phyloP scores from a whole-genome alignment of 30 jellyfish, hydroid and myxozoan genomes.

The Aurelia coerulea region DNA sequence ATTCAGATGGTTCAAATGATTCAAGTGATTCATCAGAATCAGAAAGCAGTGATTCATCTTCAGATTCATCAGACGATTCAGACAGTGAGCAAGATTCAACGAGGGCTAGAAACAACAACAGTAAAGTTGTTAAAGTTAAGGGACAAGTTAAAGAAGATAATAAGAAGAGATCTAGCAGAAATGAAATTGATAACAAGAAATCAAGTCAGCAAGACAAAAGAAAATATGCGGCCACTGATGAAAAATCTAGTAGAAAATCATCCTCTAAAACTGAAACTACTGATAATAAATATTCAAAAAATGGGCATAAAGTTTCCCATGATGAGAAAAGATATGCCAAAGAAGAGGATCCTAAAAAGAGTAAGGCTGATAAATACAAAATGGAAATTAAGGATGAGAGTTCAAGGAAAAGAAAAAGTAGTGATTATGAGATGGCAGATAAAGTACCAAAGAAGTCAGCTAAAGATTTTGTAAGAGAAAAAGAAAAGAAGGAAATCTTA shows the following conservation, averaged over 20 bases:
- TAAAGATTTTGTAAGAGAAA: conserved; percentile 4
- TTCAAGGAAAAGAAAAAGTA: conserved; percentile 3
- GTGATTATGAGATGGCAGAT: background rate
- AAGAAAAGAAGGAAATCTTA: conserved; percentile 14
- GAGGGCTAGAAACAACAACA: background rate
- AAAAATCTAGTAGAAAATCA: background rate
- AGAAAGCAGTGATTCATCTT: conserved; percentile 16
- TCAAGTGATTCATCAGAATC: conserved; percentile 36
- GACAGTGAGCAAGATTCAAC: background rate
- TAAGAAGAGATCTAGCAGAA: background rate
- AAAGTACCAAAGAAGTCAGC: background rate
- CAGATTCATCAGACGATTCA: conserved; percentile 27
- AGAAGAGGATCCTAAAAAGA: background rate
- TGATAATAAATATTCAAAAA: background rate
- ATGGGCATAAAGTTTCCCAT: background rate
- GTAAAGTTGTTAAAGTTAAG: background rate
- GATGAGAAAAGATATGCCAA: background rate
- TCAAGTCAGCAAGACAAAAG: background rate
- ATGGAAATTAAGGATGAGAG: background rate
- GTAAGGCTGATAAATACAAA: background rate
- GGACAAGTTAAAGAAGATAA: background rate
- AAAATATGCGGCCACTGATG: background rate
- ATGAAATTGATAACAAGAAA: background rate
- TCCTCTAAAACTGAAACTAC: background rate
- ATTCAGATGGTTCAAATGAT: background rate